phyloP scores from a whole-genome alignment of 92 coral and sea anemone species.

The Phenganax subtilis region DNA sequence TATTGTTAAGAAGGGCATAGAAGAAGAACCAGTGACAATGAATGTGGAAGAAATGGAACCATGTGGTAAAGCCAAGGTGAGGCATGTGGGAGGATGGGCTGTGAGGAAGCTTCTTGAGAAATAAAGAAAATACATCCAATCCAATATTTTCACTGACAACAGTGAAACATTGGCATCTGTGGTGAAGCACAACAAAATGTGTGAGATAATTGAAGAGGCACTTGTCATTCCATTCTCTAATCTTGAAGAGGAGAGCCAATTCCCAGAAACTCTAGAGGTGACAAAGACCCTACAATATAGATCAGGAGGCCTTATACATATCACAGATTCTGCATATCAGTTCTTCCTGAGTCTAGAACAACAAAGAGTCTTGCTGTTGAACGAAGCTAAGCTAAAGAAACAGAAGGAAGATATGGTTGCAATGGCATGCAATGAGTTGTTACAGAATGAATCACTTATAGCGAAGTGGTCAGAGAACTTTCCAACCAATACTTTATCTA shows the following conservation, averaged over 20 bases:
- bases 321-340: conserved; percentile 17
- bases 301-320: conserved; percentile 42
- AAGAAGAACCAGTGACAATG: conserved; percentile 1
- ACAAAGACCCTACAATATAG: conserved; percentile 38
- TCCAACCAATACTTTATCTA: not conserved
- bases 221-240: conserved; percentile 40
- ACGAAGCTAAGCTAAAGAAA: conserved; percentile 29
- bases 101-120: conserved; percentile 33
- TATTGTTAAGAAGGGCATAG: conserved; percentile 18
- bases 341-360: conserved; percentile 47
- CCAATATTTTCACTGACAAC: conserved; percentile 22
- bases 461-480: not conserved
- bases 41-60: conserved; percentile 38
- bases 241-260: conserved; percentile 37
- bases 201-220: conserved; percentile 38
- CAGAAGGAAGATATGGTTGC: conserved; percentile 31
- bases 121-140: conserved; percentile 19
- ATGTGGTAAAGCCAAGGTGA: conserved; percentile 36
- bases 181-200: conserved; percentile 17
- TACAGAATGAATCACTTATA: conserved; percentile 16
- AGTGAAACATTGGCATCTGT: conserved; percentile 31
- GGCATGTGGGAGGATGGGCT: conserved; percentile 48
- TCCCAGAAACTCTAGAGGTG: conserved; percentile 44
- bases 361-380: conserved; percentile 35
- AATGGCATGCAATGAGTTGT: conserved; percentile 22